Evolutionary conservation across 2,113 vertebrate genomes (phyloP).

Genomic region (Lophotis ruficrista): DNA sequence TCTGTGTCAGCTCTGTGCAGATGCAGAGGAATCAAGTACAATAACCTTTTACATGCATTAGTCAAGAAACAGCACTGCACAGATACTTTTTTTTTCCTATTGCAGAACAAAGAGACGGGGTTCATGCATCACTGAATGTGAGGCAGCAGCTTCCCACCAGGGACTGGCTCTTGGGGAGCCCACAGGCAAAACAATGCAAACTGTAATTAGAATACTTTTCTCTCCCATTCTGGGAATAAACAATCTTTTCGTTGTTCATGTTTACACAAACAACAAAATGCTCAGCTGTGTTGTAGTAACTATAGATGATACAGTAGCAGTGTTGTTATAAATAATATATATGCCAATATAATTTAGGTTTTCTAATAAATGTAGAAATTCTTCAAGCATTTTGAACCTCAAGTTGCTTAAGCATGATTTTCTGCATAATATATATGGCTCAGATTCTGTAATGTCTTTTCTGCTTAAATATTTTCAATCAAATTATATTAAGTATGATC

Average conservation of each 20-base stretch:
- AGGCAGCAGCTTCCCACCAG: slow-evolving; percentile 31
- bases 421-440: background rate
- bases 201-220: slow-evolving; percentile 43
- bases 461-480: slow-evolving; percentile 22
- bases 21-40: slow-evolving; percentile 44
- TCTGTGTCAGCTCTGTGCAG: slow-evolving; percentile 52
- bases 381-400: background rate
- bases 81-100: background rate
- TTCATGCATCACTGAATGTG: slow-evolving; percentile 16
- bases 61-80: background rate
- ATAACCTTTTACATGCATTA: slow-evolving; percentile 25
- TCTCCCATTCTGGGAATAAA: slow-evolving; percentile 7
- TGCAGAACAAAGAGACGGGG: slow-evolving; percentile 13
- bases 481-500: background rate
- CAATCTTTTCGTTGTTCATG: slow-evolving; percentile 56
- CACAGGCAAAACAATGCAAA: slow-evolving; percentile 34
- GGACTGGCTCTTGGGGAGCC: slow-evolving; percentile 35
- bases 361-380: slow-evolving; percentile 38
- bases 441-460: background rate
- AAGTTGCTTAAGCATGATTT: background rate
- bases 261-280: slow-evolving; percentile 66
- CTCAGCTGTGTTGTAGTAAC: slow-evolving; percentile 16
- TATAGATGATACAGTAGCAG: background rate
- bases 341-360: background rate
- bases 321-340: slow-evolving; percentile 57